Base-by-base conservation (phyloP, 1,140 invertebrate species). In the Tetramorium parvispinum region DNA sequence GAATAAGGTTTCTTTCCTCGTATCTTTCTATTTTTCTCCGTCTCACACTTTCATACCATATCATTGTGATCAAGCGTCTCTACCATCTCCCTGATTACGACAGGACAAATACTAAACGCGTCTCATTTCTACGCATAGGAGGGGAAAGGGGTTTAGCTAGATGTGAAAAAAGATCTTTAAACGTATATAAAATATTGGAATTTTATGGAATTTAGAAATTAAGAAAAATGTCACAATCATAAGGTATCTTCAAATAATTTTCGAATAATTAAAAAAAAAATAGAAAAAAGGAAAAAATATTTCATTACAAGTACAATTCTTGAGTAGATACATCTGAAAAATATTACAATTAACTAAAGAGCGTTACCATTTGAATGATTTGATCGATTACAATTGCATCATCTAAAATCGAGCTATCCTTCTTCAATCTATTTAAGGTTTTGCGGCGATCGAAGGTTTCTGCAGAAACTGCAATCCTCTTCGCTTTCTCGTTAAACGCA, bases 381-480 rank as follows among this genome's bases (percentile, higher is more conserved):
- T 32, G 21, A 21, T 82, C 18, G 53, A 83, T 59, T 32, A 57
- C 11, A n/a, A 57, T 57, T 59, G 24, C 68, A 46, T 73, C 18
- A 46, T 82, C 40, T 32, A 16, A 83, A 73, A 73, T 59, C 79
- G 37, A 59, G 40, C 46, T 27, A 59, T 59, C 18, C 27, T 18
- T 68, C 40, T 7, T 7, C 66, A 40, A 83, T 32, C 68, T 59
- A 57, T 51, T 73, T 59, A 73, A 73, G 24, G 70, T 55, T 73
- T 83, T 27, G 51, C 32, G 49, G 77, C 61, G 63, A 68, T 10
- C 46, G 16, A 43, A 37, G 63, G 32, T 59, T 57, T 82, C 66
- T 46, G 53, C 53, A 73, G 79, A 40, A 82, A 37, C 79, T 82
- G 66, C 79, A 83, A 83, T 73, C 68, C 79, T n/a, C 79, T 21